A percentile compares a stretch with the other conserved stretches of the same genome.
These are phyloP conservation scores for Cerastis leucographa DNA, from an alignment of 2,888 invertebrate genomes.

Conservation along the genomic window DNA sequence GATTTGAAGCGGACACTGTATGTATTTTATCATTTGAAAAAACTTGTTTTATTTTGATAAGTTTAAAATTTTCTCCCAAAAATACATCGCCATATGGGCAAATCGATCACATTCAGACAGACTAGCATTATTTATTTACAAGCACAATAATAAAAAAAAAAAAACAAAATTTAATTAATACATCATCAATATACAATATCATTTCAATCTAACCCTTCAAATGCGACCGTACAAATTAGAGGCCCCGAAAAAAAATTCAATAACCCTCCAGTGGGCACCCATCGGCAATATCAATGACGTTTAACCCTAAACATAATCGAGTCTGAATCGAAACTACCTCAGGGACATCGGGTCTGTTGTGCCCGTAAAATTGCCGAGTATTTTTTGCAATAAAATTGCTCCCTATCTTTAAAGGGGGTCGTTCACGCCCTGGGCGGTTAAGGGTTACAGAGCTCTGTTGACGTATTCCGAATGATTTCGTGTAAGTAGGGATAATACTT, in stretches of 20 bases:
- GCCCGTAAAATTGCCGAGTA: conserved; percentile 87
- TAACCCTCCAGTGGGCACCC: conserved; percentile 85
- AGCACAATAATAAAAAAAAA: conserved; percentile 33
- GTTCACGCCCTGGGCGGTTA: conserved; percentile 79
- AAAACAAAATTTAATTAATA: conserved; percentile 78
- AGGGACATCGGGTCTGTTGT: conserved; percentile 86
- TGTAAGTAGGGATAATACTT: conserved; percentile 76
- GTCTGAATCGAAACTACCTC: conserved; percentile 89
- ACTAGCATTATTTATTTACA: conserved; percentile 34
- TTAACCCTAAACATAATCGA: conserved; percentile 91
- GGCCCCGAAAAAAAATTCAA: conserved; percentile 83
- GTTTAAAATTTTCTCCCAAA: not conserved
- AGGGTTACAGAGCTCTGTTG: conserved; percentile 78
- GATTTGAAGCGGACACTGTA: not conserved
- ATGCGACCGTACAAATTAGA: conserved; percentile 87
- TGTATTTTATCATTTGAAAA: not conserved
- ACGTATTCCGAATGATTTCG: conserved; percentile 76
- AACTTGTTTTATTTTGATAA: not conserved
- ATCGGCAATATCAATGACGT: conserved; percentile 90
- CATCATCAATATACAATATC: conserved; percentile 70
- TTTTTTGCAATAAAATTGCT: conserved; percentile 86
- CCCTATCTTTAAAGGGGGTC: conserved; percentile 85
- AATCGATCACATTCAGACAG: conserved; percentile 33
- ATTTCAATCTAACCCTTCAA: conserved; percentile 78
- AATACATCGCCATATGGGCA: conserved; percentile 40